Conservation (phyloP, 2,797 vertebrate species). For the Choloepus didactylus region DNA sequence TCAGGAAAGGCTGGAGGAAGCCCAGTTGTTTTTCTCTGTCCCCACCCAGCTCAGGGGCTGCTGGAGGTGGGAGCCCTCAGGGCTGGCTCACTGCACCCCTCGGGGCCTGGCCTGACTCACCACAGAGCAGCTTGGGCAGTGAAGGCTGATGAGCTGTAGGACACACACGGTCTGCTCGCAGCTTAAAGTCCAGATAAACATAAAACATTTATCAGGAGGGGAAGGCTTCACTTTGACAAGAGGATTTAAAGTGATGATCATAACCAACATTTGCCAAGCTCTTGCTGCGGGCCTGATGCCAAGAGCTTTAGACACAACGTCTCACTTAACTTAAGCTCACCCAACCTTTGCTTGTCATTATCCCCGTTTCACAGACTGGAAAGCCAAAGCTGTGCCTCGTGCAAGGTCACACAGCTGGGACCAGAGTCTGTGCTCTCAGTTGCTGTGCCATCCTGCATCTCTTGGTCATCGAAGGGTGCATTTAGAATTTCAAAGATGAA, state of each 20-base stretch:
- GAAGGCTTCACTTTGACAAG: background rate
- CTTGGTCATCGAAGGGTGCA: background rate
- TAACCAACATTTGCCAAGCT: background rate
- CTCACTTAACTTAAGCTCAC: background rate
- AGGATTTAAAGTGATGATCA: background rate
- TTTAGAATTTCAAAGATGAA: background rate
- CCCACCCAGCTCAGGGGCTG: background rate
- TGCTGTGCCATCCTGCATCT: background rate
- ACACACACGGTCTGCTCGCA: background rate
- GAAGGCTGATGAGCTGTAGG: fast-evolving
- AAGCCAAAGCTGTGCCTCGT: background rate
- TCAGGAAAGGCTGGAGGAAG: conserved; percentile 67
- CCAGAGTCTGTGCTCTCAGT: background rate
- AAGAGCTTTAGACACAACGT: background rate
- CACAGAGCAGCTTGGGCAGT: background rate
- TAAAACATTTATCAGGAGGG: background rate
- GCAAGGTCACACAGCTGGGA: too few relatives aligned
- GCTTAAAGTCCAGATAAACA: background rate
- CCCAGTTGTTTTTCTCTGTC: background rate
- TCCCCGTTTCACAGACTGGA: background rate
- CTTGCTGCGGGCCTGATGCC: background rate
- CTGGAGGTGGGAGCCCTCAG: background rate
- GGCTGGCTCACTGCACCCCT: background rate
- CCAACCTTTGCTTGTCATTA: background rate
- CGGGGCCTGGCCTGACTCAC: background rate